Conservation (phyloP, 2,888 invertebrate genomes). For the Imbricaverruca yamaguchii region DNA sequence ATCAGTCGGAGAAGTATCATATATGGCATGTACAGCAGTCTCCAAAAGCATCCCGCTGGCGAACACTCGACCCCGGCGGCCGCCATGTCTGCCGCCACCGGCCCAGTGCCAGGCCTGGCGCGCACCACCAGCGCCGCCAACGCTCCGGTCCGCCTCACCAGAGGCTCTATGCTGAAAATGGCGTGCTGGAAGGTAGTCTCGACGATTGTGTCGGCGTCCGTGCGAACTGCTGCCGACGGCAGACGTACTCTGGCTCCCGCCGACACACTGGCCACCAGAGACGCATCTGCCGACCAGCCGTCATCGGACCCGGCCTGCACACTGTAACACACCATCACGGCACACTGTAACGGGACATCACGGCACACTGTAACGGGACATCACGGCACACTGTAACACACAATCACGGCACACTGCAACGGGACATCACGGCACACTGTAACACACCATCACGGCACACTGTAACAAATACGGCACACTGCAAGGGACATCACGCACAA, state of each 20-base stretch:
- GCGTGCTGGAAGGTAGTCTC: conserved; percentile 10
- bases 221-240: background rate
- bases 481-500: background rate
- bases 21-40: too few species aligned
- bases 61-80: too few species aligned
- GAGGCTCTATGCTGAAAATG: conserved; percentile 14
- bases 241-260: background rate
- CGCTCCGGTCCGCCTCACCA: background rate
- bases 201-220: background rate
- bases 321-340: too few species aligned
- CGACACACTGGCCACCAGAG: conserved; percentile 2
- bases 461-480: background rate
- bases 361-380: background rate
- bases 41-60: too few species aligned
- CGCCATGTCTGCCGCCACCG: too few species aligned
- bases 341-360: background rate
- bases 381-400: too few species aligned
- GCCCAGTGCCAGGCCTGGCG: too few species aligned
- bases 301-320: too few species aligned
- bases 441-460: background rate
- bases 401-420: background rate
- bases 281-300: background rate
- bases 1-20: too few species aligned
- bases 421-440: too few species aligned
- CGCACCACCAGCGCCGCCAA: too few species aligned